Conservation (phyloP, 2,113 vertebrate genomes). For the Patagioenas fasciata region DNA sequence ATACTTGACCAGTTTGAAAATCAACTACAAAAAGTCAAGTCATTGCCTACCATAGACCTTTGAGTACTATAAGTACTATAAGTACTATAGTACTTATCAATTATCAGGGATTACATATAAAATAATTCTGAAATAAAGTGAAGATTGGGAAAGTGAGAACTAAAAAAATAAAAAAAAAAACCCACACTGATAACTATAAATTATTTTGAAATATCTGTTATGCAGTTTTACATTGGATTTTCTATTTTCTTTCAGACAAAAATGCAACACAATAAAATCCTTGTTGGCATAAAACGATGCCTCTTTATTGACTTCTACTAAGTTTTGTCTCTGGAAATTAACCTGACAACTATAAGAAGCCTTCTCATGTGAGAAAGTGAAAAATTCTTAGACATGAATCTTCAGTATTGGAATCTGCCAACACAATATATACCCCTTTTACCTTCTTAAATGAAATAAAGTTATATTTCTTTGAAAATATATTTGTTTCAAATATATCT, state of each 20-base stretch:
- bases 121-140: background rate
- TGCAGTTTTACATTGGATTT: background rate
- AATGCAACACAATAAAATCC: background rate
- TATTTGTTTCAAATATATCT: background rate
- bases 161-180: background rate
- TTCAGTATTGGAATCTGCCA: background rate
- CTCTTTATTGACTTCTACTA: background rate
- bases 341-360: background rate
- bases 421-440: background rate
- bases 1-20: background rate
- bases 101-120: background rate
- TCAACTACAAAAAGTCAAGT: background rate
- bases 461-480: background rate
- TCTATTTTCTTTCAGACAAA: background rate
- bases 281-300: background rate
- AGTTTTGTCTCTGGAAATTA: background rate
- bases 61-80: too few relatives aligned
- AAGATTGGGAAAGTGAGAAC: background rate
- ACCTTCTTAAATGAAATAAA: background rate
- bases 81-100: background rate
- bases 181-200: background rate
- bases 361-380: background rate
- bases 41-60: background rate
- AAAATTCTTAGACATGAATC: background rate
- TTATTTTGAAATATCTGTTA: background rate